These are phyloP conservation scores for Drosophila fungiperda DNA, from an alignment of 2,888 invertebrate species.

Conservation along the genomic window DNA sequence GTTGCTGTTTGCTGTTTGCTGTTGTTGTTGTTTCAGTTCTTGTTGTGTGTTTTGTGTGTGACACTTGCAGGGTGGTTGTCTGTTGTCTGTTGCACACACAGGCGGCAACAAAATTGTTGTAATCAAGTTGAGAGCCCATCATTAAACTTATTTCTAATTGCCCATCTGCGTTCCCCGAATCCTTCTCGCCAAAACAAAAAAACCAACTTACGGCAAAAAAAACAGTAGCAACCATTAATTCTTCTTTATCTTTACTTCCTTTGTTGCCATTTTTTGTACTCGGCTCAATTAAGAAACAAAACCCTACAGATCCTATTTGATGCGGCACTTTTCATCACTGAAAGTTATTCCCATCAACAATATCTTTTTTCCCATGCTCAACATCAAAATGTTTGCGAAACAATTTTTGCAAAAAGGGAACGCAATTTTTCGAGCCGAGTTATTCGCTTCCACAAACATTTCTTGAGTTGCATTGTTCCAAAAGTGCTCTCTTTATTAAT, in stretches of 20 bases:
- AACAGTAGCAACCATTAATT: conserved; percentile 45
- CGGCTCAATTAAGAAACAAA: neutral
- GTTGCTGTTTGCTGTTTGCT: neutral
- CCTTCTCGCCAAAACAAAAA: neutral
- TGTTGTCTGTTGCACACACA: conserved; percentile 1
- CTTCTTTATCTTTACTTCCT: neutral
- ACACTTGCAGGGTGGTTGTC: conserved; percentile 52
- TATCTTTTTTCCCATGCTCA: neutral
- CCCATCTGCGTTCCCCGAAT: conserved; percentile 5
- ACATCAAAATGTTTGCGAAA: neutral
- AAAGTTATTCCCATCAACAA: neutral
- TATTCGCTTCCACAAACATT: neutral
- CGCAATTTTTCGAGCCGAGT: neutral
- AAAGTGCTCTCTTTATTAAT: neutral
- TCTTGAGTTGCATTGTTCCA: neutral
- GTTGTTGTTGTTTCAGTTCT: conserved; percentile 5
- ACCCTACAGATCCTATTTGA: neutral
- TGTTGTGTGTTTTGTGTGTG: conserved; percentile 45
- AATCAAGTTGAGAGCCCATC: conserved; percentile 58
- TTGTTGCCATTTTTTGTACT: neutral
- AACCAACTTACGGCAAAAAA: neutral
- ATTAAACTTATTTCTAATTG: conserved; percentile 70
- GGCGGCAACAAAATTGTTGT: conserved; percentile 49
- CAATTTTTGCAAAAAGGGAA: neutral
- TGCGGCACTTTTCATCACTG: neutral